phyloP scores from a whole-genome alignment of 2,797 vertebrate species.

The Tadarida brasiliensis region DNA sequence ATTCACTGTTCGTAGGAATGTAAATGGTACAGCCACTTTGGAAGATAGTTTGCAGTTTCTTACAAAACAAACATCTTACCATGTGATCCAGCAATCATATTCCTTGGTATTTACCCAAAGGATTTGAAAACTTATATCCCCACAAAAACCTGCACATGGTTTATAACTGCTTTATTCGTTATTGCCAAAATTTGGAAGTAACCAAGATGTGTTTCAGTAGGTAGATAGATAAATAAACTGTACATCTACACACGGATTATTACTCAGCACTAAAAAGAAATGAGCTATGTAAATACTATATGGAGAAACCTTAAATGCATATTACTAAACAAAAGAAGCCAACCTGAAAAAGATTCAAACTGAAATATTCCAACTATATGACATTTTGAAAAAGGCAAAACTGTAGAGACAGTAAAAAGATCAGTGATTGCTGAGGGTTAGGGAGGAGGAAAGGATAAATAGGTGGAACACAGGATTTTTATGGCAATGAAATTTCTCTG shows the following conservation, averaged over 20 bases:
- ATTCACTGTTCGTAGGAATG: neutral
- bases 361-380: neutral
- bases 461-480: neutral
- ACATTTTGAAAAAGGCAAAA: neutral
- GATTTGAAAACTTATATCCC: neutral
- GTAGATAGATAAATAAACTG: neutral
- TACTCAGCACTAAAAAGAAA: neutral
- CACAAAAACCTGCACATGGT: neutral
- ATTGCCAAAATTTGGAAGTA: neutral
- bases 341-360: neutral
- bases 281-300: neutral
- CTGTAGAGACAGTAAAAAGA: neutral
- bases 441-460: neutral
- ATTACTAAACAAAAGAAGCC: neutral
- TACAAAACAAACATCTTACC: neutral
- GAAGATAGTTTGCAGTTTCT: neutral
- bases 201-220: neutral
- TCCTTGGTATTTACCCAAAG: neutral
- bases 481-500: neutral
- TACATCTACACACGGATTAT: neutral
- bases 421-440: neutral
- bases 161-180: neutral
- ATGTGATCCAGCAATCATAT: neutral
- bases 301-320: neutral
- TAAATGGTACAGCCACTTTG: neutral